phyloP scores from a whole-genome alignment of 1,140 invertebrate species.

The Oedothorax gibbosus region DNA sequence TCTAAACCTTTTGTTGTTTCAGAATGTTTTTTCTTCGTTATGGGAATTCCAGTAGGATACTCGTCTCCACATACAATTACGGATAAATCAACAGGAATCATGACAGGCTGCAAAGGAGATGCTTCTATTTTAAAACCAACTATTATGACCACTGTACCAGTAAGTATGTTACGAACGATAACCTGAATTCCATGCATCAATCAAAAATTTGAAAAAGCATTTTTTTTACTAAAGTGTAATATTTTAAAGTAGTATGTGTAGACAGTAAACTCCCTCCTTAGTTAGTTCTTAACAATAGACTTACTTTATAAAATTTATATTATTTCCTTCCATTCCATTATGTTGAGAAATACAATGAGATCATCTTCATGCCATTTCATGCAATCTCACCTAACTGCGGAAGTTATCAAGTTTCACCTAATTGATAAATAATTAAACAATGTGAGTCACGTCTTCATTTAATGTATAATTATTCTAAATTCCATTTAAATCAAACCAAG shows the following conservation, averaged over 20 bases:
- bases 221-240: not conserved
- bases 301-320: too few species aligned
- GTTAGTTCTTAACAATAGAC: too few species aligned
- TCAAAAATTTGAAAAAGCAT: not conserved
- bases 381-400: too few species aligned
- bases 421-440: too few species aligned
- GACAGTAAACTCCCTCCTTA: too few species aligned
- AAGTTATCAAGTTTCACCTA: too few species aligned
- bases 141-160: slow-evolving; percentile 94
- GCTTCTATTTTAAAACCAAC: slow-evolving; percentile 91
- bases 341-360: too few species aligned
- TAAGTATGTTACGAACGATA: slow-evolving; percentile 68
- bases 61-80: slow-evolving; percentile 95
- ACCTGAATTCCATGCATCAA: not conserved
- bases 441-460: too few species aligned
- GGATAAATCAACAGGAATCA: slow-evolving; percentile 95
- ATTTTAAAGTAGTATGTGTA: not conserved
- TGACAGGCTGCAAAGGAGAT: slow-evolving; percentile 85
- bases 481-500: too few species aligned
- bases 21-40: slow-evolving; percentile 73
- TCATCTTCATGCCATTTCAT: too few species aligned
- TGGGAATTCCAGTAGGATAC: slow-evolving; percentile 95
- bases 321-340: too few species aligned
- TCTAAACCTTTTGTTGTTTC: slow-evolving; percentile 62
- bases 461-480: too few species aligned